phyloP scores from a whole-genome alignment of 2,888 invertebrate genomes.

The Laothoe populi region DNA sequence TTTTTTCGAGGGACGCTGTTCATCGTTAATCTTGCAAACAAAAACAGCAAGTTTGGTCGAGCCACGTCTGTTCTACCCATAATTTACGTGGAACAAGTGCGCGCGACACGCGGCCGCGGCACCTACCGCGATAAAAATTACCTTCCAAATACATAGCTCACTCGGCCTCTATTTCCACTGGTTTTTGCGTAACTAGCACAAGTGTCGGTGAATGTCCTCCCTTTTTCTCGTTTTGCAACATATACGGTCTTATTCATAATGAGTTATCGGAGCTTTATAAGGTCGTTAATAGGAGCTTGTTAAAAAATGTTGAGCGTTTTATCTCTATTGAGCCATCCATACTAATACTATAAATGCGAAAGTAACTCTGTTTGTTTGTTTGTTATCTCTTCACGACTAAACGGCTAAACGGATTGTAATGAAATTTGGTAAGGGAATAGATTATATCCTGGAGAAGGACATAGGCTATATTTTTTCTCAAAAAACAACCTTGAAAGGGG shows the following conservation, averaged over 20 bases:
- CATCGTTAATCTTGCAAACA: constrained; percentile 83
- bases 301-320: too few relatives aligned
- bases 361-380: too few relatives aligned
- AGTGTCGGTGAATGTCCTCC: neutral
- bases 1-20: constrained; percentile 79
- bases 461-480: too few relatives aligned
- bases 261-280: too few relatives aligned
- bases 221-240: neutral
- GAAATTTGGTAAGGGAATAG: too few relatives aligned
- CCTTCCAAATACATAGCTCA: constrained; percentile 43
- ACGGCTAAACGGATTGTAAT: too few relatives aligned
- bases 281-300: too few relatives aligned
- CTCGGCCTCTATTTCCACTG: constrained; percentile 16
- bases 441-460: too few relatives aligned
- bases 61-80: constrained; percentile 68
- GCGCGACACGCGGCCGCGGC: constrained; percentile 68
- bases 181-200: constrained; percentile 18
- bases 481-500: too few relatives aligned
- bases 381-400: too few relatives aligned
- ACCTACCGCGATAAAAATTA: constrained; percentile 55
- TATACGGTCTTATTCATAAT: neutral
- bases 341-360: too few relatives aligned
- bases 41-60: constrained; percentile 77
- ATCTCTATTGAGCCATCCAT: too few relatives aligned
- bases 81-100: constrained; percentile 76